Conservation (phyloP, 2,113 vertebrate genomes). For the Sisor rabdophorus region DNA sequence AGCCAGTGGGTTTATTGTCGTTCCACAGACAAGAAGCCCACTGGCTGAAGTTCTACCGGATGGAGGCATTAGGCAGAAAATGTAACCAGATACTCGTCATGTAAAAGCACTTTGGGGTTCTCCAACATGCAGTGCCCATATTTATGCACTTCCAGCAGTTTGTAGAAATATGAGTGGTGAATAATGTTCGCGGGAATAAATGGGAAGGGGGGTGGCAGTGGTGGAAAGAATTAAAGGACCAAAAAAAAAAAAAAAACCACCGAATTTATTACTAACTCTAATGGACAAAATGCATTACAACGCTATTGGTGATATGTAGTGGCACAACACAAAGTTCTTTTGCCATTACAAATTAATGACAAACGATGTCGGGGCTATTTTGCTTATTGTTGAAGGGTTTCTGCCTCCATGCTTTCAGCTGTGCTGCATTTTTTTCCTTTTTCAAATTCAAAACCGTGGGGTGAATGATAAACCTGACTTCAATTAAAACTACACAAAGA, state of each 20-base stretch:
- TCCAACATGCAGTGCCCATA: constrained; percentile 33
- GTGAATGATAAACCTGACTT: constrained; percentile 22
- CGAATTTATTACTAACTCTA: constrained; percentile 46
- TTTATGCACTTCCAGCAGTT: constrained; percentile 32
- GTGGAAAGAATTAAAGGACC: constrained; percentile 43
- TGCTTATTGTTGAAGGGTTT: constrained; percentile 16
- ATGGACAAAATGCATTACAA: constrained; percentile 51
- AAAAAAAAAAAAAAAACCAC: not conserved
- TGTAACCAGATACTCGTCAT: constrained; percentile 12
- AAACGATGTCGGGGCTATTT: constrained; percentile 35
- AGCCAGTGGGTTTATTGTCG: not conserved
- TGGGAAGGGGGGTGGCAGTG: not conserved
- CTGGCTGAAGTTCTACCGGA: constrained; percentile 1
- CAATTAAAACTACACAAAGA: constrained; percentile 53
- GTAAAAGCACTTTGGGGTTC: constrained; percentile 39
- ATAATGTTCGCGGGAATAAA: constrained; percentile 36
- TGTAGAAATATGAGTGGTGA: constrained; percentile 42
- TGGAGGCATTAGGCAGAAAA: constrained; percentile 10
- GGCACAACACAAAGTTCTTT: constrained; percentile 38
- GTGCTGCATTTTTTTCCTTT: not conserved
- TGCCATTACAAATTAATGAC: constrained; percentile 47
- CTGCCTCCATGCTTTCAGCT: constrained; percentile 11
- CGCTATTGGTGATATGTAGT: constrained; percentile 50
- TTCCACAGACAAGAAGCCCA: not conserved
- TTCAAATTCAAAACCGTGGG: constrained; percentile 3